Base-by-base conservation (phyloP, 2,888 invertebrate genomes). In the Dione vanillae region DNA sequence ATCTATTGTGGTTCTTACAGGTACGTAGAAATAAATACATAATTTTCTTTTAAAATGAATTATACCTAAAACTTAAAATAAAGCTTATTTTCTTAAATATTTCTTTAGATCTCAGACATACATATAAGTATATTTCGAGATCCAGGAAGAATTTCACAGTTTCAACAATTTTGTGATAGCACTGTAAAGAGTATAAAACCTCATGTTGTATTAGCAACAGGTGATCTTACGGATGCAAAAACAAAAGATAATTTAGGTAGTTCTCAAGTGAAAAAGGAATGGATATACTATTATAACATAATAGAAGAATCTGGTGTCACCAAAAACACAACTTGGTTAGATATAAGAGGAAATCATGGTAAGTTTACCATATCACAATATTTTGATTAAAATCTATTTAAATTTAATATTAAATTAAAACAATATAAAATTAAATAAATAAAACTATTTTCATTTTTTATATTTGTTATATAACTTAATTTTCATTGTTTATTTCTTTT, bases 271-370 rank as follows among this genome's bases (percentile, higher is more conserved):
- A 90, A 95, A 78, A 95, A 95, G 74, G 98, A 98, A 90, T 98
- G 98, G 98, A 85, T 95, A 74, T 94, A 95, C 78, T 98, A 98
- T 84, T 93, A 95, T 77, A 94, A 95, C 79, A 94, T 96, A 74
- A 91, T 98, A 43, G 91, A 94, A 61, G 95, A 96, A 76, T 95
- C 95, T 54, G 94, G 94, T 78, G 94, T 97, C 35, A 91, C 92
- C 64, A 92, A 95, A 52, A 95, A 95, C 81, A 97, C 97, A 2
- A 89, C 95, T 41, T 98, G 98, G 98, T 90, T 98, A 72, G 98
- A 98, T 90, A 96, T 98, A 74, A 94, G 98, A 87, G 98, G 98
- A 86, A 98, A 98, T 94, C 98, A 98, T 94, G 98, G 97, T 97
- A 92, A 85, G 82, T 73, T 47, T 80, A 77, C 65, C 20, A 37